A percentile compares a stretch with the other conserved stretches of the same genome.
phyloP scores from a whole-genome alignment of 2,797 vertebrate species.

The Dromococcyx pavoninus region DNA sequence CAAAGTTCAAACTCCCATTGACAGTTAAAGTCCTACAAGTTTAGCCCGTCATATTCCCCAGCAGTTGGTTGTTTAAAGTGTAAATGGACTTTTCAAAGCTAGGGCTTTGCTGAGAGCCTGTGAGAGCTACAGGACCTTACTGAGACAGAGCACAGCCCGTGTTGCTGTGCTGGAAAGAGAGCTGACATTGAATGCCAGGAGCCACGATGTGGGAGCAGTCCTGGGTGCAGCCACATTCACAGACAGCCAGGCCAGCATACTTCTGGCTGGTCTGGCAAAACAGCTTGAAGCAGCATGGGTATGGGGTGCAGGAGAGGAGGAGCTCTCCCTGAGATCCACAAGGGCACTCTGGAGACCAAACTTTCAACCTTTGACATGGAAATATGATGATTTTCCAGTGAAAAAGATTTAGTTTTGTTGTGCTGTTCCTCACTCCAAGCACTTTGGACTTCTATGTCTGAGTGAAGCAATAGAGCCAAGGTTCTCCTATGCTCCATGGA shows the following conservation, averaged over 20 bases:
- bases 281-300: not conserved
- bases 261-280: not conserved
- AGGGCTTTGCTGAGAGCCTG: not conserved
- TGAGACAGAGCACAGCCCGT: rapidly evolving
- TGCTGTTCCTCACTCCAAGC: not conserved
- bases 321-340: not conserved
- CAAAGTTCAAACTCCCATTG: not conserved
- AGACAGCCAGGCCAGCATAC: not conserved
- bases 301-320: not conserved
- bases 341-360: not conserved
- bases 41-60: not conserved
- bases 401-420: not conserved
- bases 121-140: not conserved
- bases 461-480: not conserved
- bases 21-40: not conserved
- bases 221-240: rapidly evolving
- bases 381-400: not conserved
- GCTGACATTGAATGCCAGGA: not conserved
- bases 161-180: not conserved
- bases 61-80: not conserved
- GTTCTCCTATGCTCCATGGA: not conserved
- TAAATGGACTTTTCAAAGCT: not conserved
- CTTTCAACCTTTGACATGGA: not conserved
- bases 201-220: not conserved
- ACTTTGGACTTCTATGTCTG: not conserved